These are phyloP conservation scores for Whitmania pigra DNA, from an alignment of 1,140 invertebrate species.

Conservation along the genomic window DNA sequence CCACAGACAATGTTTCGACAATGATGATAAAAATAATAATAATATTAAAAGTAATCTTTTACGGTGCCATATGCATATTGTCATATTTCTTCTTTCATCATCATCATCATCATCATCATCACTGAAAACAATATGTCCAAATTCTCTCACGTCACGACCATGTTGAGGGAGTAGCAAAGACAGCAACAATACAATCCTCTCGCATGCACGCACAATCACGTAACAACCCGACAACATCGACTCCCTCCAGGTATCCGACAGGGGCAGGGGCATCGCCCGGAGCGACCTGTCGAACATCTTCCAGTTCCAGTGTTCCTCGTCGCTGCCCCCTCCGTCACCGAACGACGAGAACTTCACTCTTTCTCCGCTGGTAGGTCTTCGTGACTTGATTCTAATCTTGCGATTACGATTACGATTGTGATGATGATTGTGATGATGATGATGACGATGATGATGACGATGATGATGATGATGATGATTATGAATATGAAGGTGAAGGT, in stretches of 20 bases:
- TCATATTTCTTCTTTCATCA: no score
- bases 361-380: conserved; percentile 23
- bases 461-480: no score
- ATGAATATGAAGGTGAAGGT: no score
- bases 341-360: conserved; percentile 6
- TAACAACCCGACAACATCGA: not conserved
- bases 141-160: no score
- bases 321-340: conserved; percentile 30
- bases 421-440: not conserved
- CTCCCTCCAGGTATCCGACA: conserved; percentile 68
- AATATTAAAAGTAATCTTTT: no score
- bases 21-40: no score
- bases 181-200: no score
- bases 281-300: conserved; percentile 56
- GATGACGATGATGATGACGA: no score
- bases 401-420: not conserved
- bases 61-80: no score
- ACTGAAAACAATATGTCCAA: not conserved
- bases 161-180: no score
- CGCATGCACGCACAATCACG: no score
- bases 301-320: conserved; percentile 96
- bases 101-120: not conserved
- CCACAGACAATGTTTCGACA: no score
- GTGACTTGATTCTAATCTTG: not conserved
- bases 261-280: conserved; percentile 56